Base-by-base conservation (phyloP, 2,888 invertebrate species). In the Drosophila gaucha region DNA sequence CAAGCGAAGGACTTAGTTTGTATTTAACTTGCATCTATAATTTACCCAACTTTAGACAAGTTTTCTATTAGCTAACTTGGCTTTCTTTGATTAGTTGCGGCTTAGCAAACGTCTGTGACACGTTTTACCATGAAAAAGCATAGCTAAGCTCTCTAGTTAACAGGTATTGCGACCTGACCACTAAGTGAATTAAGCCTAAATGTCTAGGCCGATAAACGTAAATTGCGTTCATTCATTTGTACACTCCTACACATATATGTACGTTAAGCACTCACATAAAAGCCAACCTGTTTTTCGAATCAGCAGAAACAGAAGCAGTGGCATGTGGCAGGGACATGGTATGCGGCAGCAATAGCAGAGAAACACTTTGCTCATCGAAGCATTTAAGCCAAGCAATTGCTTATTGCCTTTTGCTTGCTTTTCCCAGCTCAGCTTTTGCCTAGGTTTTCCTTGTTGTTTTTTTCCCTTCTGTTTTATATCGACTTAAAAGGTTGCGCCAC, bases 381-480 rank as follows among this genome's bases (percentile, higher is more conserved):
- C 80, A 59, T 80, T 80, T 67, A 76, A 80, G 85, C 85, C 82
- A 60, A 67, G 68, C 75, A 64, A 87, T 85, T 70, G 78, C 63
- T 73, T 86, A 86, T 68, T 66, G 78, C 69, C 62, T 54, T 28
- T 55, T 38, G 47, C 41, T 16, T 1, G 38, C 16, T 26, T 38
- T 14, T 44, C 22, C 16, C 18, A 8, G 31, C 10, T n/a, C 3
- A 4, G 57, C 20, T 31, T 22, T 38, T 24, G 36, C 18, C 49
- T 26, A 22, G 31, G 16, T 38, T 26, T 44, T 24, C 24, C 30
- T 30, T 14, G 38, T 6, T 5, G 51, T 10, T 8, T 22, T 22
- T 39, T 24, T 22, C 51, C 26, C 26, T 41, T 63, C 46, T 36
- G 56, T 44, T 72, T 60, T 57, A 36, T 50, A 44, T 44, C 41